Evolutionary conservation across 2,797 vertebrate genomes (phyloP).

Genomic region (Aplochiton taeniatus): DNA sequence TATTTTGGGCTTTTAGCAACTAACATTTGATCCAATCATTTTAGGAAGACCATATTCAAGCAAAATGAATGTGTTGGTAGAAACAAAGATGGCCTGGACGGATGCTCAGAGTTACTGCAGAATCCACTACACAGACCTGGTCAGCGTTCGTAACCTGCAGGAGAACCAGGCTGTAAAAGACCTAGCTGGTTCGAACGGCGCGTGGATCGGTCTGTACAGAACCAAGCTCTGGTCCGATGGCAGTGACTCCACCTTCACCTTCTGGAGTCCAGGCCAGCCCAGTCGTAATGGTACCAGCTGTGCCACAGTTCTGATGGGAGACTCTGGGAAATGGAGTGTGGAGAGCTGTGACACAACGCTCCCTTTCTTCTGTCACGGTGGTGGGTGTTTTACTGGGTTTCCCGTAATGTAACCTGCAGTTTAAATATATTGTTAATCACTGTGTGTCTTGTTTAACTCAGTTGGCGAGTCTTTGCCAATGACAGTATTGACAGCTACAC

Average conservation of each 20-base stretch:
- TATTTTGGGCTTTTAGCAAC: background rate
- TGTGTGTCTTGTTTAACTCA: no score
- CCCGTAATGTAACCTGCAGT: no score
- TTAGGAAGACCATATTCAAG: background rate
- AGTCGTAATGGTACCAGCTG: no score
- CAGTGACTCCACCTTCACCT: background rate
- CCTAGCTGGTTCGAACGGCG: fast-evolving
- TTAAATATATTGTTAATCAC: no score
- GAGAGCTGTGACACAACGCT: no score
- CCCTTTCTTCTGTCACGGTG: no score
- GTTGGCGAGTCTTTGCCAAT: no score
- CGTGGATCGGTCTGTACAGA: conserved; percentile 59
- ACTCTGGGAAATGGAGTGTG: no score
- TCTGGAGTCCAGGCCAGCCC: background rate
- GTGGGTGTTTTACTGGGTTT: no score
- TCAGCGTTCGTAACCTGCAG: conserved; percentile 18
- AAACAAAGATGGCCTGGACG: fast-evolving
- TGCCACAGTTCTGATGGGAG: no score
- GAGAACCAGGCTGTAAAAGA: background rate
- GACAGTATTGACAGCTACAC: no score
- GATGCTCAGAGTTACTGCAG: conserved; percentile 35
- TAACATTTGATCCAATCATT: background rate
- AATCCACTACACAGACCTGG: conserved; percentile 36
- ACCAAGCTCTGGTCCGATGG: conserved; percentile 7
- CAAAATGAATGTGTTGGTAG: background rate